Percentiles rank a stretch among this genome's conserved stretches.
phyloP scores from a whole-genome alignment of 2,797 vertebrate genomes.

The Pangasius sanitwongsei region DNA sequence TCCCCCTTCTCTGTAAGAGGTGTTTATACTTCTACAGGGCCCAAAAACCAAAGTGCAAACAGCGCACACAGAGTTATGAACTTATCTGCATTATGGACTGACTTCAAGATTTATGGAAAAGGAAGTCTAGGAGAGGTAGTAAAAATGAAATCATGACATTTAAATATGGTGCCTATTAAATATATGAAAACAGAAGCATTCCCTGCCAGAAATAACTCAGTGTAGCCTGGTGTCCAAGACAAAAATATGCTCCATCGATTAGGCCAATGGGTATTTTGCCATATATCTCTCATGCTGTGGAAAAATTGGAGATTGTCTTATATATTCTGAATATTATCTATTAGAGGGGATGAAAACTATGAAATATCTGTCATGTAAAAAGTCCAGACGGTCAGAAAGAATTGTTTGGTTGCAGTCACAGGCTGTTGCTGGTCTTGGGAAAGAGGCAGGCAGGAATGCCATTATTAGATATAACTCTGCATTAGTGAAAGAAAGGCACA shows the following conservation, averaged over 20 bases:
- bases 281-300: constrained; percentile 51
- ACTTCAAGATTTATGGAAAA: constrained; percentile 58
- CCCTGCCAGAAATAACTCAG: constrained; percentile 69
- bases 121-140: constrained; percentile 70
- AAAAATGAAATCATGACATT: constrained; percentile 72
- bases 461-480: constrained; percentile 56
- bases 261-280: constrained; percentile 65
- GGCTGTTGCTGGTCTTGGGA: constrained; percentile 32
- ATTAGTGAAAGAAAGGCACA: constrained; percentile 63
- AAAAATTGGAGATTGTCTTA: background rate
- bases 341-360: constrained; percentile 55
- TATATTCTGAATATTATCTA: constrained; percentile 55
- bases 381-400: constrained; percentile 51
- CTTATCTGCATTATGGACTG: constrained; percentile 69
- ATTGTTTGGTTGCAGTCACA: constrained; percentile 39
- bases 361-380: constrained; percentile 52
- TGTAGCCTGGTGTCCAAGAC: constrained; percentile 54
- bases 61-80: constrained; percentile 71
- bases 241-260: constrained; percentile 68
- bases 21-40: constrained; percentile 32
- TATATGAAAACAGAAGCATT: constrained; percentile 65
- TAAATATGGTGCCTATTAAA: constrained; percentile 72
- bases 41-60: constrained; percentile 56
- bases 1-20: background rate
- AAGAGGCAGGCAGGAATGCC: constrained; percentile 46